Evolutionary conservation across 2,888 invertebrate genomes (phyloP).

Genomic region (Cyrtodaria siliqua): DNA sequence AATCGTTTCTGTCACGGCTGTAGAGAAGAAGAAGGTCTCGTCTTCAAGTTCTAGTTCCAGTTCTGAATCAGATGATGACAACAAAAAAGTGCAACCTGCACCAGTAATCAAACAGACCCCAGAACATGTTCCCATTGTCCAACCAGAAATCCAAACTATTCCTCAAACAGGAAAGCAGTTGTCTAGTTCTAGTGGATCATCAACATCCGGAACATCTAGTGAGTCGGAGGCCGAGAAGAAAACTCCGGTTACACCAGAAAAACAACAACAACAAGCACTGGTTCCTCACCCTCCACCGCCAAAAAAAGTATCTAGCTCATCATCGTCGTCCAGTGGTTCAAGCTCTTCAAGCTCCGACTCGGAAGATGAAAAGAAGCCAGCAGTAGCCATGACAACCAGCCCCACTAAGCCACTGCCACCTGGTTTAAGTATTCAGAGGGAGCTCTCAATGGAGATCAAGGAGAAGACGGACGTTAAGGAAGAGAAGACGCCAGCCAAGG

Average conservation of each 20-base stretch:
- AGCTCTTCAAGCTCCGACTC: neutral
- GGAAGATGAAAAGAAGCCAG: neutral
- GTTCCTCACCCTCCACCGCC: neutral
- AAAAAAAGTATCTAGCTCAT: neutral
- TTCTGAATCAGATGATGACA: constrained; percentile 47
- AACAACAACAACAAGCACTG: neutral
- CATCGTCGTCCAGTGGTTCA: neutral
- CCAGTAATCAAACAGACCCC: no score
- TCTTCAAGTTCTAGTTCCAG: constrained; percentile 27
- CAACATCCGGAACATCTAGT: no score
- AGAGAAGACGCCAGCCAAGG: neutral
- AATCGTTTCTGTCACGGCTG: neutral
- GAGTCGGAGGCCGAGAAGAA: constrained; percentile 22
- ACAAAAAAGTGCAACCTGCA: constrained; percentile 36
- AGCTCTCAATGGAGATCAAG: no score
- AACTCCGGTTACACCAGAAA: neutral
- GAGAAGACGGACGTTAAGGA: no score
- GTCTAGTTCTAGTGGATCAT: constrained; percentile 15
- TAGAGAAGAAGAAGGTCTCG: constrained; percentile 22
- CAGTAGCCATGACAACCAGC: neutral
- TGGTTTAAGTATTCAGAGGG: no score
- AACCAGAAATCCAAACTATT: neutral
- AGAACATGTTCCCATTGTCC: no score
- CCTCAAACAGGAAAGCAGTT: neutral
- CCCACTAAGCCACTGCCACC: neutral